Base-by-base conservation (phyloP, 2,113 vertebrate species). In the Haemorhous mexicanus region DNA sequence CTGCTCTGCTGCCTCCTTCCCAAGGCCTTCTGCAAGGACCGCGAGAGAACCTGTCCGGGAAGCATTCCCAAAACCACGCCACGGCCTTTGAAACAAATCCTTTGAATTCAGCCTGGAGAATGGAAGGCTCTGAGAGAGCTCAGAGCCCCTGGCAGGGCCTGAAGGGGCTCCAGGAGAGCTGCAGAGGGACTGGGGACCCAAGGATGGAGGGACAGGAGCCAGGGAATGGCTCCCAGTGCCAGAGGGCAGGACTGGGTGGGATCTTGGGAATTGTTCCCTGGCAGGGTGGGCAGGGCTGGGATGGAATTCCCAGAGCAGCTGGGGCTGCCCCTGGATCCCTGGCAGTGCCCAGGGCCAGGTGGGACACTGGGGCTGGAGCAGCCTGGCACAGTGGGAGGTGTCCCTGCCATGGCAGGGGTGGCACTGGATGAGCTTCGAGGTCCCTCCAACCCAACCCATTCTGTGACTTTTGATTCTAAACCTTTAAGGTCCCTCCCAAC, bases 401-500 rank as follows among this genome's bases (percentile, higher is more conserved):
- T 72, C 86, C 58, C 76, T 70, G 64, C 39, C 74, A 47, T 9
- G 74, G 46, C 73, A 28, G 46, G 63, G 39, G 3, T 62, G 55
- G 55, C 0, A 11, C 3, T 16, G 49, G 67, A 0, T 35, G 43
- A 0, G 32, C 0, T 58, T 2, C 58, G 39, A 39, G 11, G 39
- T 39, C 39, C 39, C 39, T 39, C 39, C 39, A 39, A 5, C 39
- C 39, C 39, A 39, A 39, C 11, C 39, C 39, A 39, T 39, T 12
- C 39, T 39, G 39, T 39, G 39, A 39, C 11, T 39, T 39, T 39
- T 39, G 39, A 39, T 39, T 39, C 39, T 39, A 39, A 39, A 12
- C 39, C 39, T 39, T 41, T 41, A 41, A 41, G 35, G 3, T 28
- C 37, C 26, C 10, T 64, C 5, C 50, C 32, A 18, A 0, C 9